Base-by-base conservation (phyloP, 2,797 vertebrate genomes). In the Gymnoscopelus microlampas region DNA sequence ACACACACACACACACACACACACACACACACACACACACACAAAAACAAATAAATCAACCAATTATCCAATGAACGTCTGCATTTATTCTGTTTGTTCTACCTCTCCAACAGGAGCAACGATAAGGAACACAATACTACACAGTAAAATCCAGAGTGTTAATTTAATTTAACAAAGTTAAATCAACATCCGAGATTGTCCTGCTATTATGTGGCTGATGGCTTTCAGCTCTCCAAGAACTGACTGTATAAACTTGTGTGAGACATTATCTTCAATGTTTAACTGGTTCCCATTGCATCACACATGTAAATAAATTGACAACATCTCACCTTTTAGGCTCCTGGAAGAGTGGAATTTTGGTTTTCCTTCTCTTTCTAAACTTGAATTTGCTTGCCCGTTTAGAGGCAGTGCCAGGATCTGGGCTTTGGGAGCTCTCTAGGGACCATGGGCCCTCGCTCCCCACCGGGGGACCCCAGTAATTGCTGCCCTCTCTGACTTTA, bases 311-410 rank as follows among this genome's bases (percentile, higher is more conserved):
- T 56, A n/a, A 83, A 71, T 79, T 63, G 23, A 77, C 68, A 68
- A 68, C 32, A 73, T 89, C 98, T 98, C 98, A 99, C 98, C 97
- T 99, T 94, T 94, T 94, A 0, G 90, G 93, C 77, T 94, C 94
- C 91, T 94, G 94, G 90, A 89, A 92, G 87, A 94, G 88, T 69
- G 94, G 95, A 44, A 88, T 85, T 96, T 96, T 97, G 90, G 94
- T 91, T 91, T 97, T 96, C 95, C 95, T 98, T 94, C 92, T 95
- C 93, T 96, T 97, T 97, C 96, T 98, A 93, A 97, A 97, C 94
- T 96, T 96, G 94, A 95, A 97, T 95, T 95, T 97, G 94, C 91
- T 89, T 89, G 95, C 93, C 94, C 90, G 96, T 94, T 96, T 97
- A 88, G 88, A 90, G 83, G 85, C 87, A 92, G 93, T 81, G 84